Evolutionary conservation across 2,888 invertebrate genomes (phyloP), one percentile per base, ranked within the genome.

Genomic region (Xanthia icteritia): DNA sequence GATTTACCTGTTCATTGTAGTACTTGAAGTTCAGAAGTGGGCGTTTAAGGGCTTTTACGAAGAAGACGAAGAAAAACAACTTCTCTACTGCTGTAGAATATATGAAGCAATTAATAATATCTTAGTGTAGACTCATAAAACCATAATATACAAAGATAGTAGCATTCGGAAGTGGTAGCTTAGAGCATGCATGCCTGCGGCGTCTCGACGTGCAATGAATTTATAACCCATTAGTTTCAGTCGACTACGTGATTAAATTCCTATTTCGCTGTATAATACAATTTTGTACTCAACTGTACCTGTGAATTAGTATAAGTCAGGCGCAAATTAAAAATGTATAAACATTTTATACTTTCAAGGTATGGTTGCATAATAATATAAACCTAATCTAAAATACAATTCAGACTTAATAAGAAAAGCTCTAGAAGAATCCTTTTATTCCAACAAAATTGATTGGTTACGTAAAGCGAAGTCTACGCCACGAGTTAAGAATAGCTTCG

Each of bases 231-330:
- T 84, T 83, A 82, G 79, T 76, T 82, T 85, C 85, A 83, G 73
- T 73, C 73, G 27, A 77, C 77, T 82, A 79, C 85, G 83, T 87
- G 90, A 91, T 91, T 90, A 90, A 90, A 90, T 90, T 90, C 85
- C 83, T 76, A 86, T 86, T 86, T 75, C 77, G 42, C 54, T 68
- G 61, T 81, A 72, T 84, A 84, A 85, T 83, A 69, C 73, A 79
- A 82, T 86, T 82, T 81, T 73, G 74, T 83, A 81, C 73, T 80
- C 69, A 56, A n/a, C 69, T 69, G 69, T 73, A 72, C 76, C 73
- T 80, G 61, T 36, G 27, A 78, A 69, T 45, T 61, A 65, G 15
- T 20, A 58, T n/a, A 1, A 39, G 5, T 36, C 20, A 0, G 23
- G 5, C 63, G 27, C 5, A 60, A 51, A 79, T 58, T 60, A 39